Conservation (phyloP, 2,113 vertebrate species). For the Mesembrinibis cayennensis region DNA sequence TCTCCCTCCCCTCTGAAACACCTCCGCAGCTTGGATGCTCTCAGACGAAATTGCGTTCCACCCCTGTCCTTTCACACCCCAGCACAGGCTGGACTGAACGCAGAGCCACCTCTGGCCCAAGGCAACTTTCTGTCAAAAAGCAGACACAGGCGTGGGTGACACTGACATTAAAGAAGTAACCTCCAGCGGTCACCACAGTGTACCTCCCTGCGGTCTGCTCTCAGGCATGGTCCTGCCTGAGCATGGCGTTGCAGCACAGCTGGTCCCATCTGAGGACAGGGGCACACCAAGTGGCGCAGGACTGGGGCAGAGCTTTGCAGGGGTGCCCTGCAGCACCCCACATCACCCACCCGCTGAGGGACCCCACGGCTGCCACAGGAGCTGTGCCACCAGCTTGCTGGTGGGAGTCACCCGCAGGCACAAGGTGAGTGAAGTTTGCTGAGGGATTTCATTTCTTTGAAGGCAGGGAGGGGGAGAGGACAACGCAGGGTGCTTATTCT, state of each 20-base stretch:
- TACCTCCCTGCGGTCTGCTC: background rate
- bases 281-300: background rate
- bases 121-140: background rate
- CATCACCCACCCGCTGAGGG: background rate
- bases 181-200: accelerated
- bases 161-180: background rate
- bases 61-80: background rate
- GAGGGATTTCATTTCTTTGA: background rate
- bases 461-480: background rate
- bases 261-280: background rate
- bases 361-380: background rate
- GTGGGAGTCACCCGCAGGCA: background rate
- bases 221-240: background rate
- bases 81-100: background rate
- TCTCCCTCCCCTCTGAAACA: background rate
- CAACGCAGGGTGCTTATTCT: accelerated
- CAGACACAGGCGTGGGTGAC: accelerated
- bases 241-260: too few species aligned
- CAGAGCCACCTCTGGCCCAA: background rate
- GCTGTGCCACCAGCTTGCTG: background rate
- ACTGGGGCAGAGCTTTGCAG: background rate
- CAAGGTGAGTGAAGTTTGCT: background rate
- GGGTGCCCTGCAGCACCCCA: background rate
- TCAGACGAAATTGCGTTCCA: background rate
- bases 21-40: background rate